Evolutionary conservation across 64 coral and sea anemone genomes (phyloP), one percentile per base, ranked within the genome.

Genomic region (Astreopora myriophthalma): DNA sequence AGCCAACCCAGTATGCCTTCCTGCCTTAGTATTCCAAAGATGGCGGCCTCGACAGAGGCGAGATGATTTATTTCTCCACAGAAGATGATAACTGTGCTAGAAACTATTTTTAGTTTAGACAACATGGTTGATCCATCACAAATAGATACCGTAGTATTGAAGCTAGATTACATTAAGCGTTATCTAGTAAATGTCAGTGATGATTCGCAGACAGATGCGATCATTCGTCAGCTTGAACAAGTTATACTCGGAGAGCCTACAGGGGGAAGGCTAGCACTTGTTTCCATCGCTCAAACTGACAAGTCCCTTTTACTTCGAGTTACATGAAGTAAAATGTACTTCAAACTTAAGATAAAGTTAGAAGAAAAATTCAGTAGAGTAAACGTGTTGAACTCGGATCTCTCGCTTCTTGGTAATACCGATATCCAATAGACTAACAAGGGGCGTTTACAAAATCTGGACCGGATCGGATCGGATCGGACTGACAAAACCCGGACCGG

Each of bases 21-120:
- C 11, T 34, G 6, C 75, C 76, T 79, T 17, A 64, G 27, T 78
- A 83, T 92, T n/a, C n/a, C 29, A 28, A 86, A 92, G 71, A 92
- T 92, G 90, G 80, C 90, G 70, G 61, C 35, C 34, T 70, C 37
- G 26, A 48, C 38, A 88, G 70, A 71, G 31, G 23, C 32, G 84
- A 13, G 64, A 74, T 58, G 80, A 92, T 92, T 92, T 92, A 77
- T 92, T 92, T 92, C 80, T 92, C 73, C 62, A 76, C 34, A 31
- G 81, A 86, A n/a, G n/a, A n/a, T n/a, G n/a, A n/a, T n/a, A n/a
- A 51, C 82, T 76, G 81, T 92, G 31, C 68, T 86, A 48, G 81
- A 92, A 92, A 92, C 80, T 71, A 76, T 92, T 92, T 75, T 69
- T 76, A 61, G 13, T 57, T 92, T 92, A 76, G 51, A 92, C 72